These are phyloP conservation scores for Egretta garzetta DNA, from an alignment of 2,113 vertebrate genomes.

Conservation along the genomic window DNA sequence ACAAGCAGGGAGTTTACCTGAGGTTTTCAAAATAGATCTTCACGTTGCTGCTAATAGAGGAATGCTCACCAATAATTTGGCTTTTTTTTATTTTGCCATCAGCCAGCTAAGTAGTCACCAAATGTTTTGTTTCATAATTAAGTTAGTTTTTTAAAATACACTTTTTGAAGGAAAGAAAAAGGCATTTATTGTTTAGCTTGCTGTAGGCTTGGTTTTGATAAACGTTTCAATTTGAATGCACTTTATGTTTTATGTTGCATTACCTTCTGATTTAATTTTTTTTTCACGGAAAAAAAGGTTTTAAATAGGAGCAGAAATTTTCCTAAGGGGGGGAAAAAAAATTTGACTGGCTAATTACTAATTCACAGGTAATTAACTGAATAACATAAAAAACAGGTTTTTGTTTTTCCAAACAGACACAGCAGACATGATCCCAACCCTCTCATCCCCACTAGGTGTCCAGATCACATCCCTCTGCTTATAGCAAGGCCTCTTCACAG, in stretches of 20 bases:
- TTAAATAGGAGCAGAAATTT: neutral
- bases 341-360: neutral
- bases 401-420: neutral
- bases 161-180: neutral
- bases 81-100: neutral
- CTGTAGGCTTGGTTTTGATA: neutral
- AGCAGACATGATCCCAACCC: neutral
- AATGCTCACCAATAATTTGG: neutral
- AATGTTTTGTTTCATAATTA: neutral
- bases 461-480: neutral
- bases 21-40: conserved; percentile 29
- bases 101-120: neutral
- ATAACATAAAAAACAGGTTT: neutral
- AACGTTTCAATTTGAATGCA: neutral
- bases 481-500: neutral
- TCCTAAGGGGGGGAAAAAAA: neutral
- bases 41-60: neutral
- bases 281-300: neutral
- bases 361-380: neutral
- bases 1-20: conserved; percentile 56
- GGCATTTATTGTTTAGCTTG: neutral
- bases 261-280: neutral
- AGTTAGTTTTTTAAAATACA: neutral
- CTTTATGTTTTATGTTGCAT: neutral
- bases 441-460: neutral